Conservation (phyloP, 2,888 invertebrate species). For the Orthosia gracilis region DNA sequence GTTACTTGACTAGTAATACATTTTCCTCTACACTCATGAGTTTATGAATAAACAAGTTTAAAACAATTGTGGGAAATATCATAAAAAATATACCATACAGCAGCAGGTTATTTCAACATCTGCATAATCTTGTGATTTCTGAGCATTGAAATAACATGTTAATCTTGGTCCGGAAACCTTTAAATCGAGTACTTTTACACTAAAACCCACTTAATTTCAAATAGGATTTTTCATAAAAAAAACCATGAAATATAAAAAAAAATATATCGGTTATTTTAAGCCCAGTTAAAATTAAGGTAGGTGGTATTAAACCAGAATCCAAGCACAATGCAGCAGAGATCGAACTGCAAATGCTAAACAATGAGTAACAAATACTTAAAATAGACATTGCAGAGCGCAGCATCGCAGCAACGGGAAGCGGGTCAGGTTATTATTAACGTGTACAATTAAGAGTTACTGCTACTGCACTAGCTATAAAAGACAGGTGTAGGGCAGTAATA, state of each 20-base stretch:
- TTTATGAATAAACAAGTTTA: conserved; percentile 37
- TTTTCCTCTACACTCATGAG: conserved; percentile 44
- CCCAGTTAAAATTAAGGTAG: conserved; percentile 7
- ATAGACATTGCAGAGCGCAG: conserved; percentile 71
- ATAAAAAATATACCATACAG: conserved; percentile 28
- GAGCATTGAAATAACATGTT: not conserved
- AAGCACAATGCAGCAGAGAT: conserved; percentile 39
- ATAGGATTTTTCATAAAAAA: too few species aligned
- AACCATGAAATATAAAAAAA: too few species aligned
- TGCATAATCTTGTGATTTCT: conserved; percentile 24
- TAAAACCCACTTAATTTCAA: not conserved
- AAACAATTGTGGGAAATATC: conserved; percentile 69
- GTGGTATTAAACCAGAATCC: conserved; percentile 29
- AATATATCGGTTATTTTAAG: not conserved
- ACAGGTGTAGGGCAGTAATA: conserved; percentile 48
- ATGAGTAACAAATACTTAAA: conserved; percentile 76
- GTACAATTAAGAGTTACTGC: conserved; percentile 65
- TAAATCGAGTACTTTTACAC: not conserved
- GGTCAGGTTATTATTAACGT: conserved; percentile 69
- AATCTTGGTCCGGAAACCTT: not conserved
- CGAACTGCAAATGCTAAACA: conserved; percentile 65
- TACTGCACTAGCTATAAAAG: conserved; percentile 25
- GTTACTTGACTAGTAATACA: conserved; percentile 4
- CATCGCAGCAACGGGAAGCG: conserved; percentile 64
- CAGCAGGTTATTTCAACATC: conserved; percentile 10